These are phyloP conservation scores for Axis porcinus DNA, from an alignment of 2,113 vertebrate genomes.

Conservation along the genomic window DNA sequence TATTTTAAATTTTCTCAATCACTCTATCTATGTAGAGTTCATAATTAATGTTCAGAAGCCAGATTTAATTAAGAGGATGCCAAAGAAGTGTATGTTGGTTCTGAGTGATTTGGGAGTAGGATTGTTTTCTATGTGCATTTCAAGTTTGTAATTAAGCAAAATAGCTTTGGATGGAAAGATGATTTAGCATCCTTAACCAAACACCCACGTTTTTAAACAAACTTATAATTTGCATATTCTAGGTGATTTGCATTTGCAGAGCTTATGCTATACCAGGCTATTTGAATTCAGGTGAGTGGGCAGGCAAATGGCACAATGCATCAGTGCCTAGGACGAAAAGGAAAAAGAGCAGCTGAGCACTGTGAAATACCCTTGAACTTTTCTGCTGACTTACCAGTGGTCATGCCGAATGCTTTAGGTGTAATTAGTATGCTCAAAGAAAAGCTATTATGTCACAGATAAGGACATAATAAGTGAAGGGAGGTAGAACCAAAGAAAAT, in stretches of 20 bases:
- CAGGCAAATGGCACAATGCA: neutral
- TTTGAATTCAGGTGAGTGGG: constrained; percentile 22
- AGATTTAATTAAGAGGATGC: constrained; percentile 55
- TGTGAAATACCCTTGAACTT: neutral
- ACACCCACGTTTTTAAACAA: constrained; percentile 42
- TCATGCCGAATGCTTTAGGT: neutral
- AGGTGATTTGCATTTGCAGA: constrained; percentile 52
- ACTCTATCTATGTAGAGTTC: neutral
- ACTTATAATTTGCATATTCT: constrained; percentile 48
- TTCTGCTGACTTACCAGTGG: neutral
- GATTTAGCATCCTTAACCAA: constrained; percentile 56
- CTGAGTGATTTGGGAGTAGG: constrained; percentile 35
- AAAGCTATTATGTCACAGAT: neutral
- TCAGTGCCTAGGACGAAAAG: neutral
- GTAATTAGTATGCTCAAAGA: neutral
- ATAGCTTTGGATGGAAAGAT: constrained; percentile 47
- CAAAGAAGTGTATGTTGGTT: constrained; percentile 16
- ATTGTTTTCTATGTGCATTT: constrained; percentile 34
- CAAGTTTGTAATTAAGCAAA: constrained; percentile 64
- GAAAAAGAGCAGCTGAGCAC: neutral
- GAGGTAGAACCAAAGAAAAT: neutral
- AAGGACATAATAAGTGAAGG: neutral
- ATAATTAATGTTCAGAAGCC: constrained; percentile 55
- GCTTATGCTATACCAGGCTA: neutral
- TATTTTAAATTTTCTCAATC: neutral